Percentiles rank a stretch among this genome's conserved stretches.
Conservation (phyloP, 2,888 invertebrate species). For the Panzeria rudis region DNA sequence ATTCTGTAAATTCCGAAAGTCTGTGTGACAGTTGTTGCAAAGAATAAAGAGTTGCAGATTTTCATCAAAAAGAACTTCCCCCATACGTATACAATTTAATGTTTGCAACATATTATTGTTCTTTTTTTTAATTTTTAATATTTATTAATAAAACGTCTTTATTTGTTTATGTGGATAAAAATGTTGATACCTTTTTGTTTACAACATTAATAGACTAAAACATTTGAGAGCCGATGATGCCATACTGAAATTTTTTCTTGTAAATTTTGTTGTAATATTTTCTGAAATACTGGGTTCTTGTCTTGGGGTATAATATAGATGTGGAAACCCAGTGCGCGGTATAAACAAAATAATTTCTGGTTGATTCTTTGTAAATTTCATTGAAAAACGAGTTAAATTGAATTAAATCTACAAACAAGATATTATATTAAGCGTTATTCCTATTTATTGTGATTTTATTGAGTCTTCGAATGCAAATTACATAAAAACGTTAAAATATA, state of each 20-base stretch:
- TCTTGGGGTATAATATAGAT: not conserved
- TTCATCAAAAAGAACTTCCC: constrained; percentile 77
- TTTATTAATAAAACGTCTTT: constrained; percentile 13
- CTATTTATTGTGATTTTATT: too few species aligned
- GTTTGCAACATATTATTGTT: constrained; percentile 71
- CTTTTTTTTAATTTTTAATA: constrained; percentile 13
- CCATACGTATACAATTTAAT: constrained; percentile 76
- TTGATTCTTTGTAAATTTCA: not conserved
- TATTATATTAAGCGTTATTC: too few species aligned
- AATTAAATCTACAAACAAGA: not conserved
- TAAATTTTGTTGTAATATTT: not conserved
- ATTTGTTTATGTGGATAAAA: constrained; percentile 49
- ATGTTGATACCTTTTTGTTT: constrained; percentile 61
- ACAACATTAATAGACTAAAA: constrained; percentile 55
- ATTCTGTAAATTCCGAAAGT: constrained; percentile 73
- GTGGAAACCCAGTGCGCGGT: not conserved
- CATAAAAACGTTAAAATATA: too few species aligned
- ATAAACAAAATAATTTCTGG: not conserved
- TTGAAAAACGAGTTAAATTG: not conserved
- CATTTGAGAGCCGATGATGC: constrained; percentile 41
- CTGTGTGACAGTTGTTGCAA: constrained; percentile 77
- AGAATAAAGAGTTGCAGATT: constrained; percentile 76
- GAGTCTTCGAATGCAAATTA: too few species aligned
- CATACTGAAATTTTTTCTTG: not conserved
- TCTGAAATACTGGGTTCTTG: constrained; percentile 14